Conservation (phyloP, 2,113 vertebrate genomes). For the Naja naja region DNA sequence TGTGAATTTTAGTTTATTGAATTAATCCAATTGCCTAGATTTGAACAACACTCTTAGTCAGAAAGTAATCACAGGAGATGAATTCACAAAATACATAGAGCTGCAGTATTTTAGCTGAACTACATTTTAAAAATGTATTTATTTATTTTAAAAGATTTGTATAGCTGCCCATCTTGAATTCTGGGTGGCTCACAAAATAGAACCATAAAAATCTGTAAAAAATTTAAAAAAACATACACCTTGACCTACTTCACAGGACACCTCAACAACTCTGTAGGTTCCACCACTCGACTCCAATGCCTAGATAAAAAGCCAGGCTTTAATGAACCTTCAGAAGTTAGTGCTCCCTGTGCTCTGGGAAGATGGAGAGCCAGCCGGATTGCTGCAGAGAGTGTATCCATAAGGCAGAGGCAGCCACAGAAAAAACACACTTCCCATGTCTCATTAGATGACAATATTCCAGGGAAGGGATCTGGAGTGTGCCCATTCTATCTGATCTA, state of each 20-base stretch:
- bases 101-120: neutral
- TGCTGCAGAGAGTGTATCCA: neutral
- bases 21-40: neutral
- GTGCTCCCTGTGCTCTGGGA: neutral
- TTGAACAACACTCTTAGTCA: neutral
- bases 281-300: neutral
- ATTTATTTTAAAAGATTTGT: neutral
- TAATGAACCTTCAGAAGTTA: neutral
- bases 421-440: neutral
- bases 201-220: neutral
- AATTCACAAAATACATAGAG: neutral
- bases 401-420: neutral
- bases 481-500: neutral
- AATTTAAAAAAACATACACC: neutral
- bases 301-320: neutral
- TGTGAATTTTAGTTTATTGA: neutral
- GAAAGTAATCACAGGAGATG: neutral
- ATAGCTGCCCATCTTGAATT: neutral
- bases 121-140: neutral
- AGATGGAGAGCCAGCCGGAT: neutral
- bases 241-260: neutral
- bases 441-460: neutral
- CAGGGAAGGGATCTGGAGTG: neutral
- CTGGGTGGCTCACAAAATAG: neutral
- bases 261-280: neutral